Base-by-base conservation (phyloP, 2,113 vertebrate species). In the Rynchops niger region DNA sequence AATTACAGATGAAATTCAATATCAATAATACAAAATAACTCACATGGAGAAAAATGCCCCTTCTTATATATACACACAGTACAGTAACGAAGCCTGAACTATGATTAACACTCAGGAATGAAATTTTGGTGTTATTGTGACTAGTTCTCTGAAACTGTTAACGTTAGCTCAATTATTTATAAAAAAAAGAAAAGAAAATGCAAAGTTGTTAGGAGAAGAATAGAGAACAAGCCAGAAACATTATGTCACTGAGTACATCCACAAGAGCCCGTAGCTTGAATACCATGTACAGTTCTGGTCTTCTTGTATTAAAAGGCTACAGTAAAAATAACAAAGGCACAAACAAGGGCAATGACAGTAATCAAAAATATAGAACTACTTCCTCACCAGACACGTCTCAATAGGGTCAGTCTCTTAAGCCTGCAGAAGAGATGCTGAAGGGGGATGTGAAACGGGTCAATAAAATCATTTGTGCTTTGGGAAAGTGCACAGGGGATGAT, bases 1-100 rank as follows among this genome's bases (percentile, higher is more conserved):
- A 96, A 96, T 91, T 63, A 76, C 32, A 27, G 81, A 34, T 56
- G 30, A 90, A 94, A 91, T 93, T 94, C 70, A 96, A 12, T 76
- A 93, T 84, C 81, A 78, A 52, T 85, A 69, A 79, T n/a, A 70
- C 47, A n/a, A 74, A 96, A 74, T 50, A 95, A 74, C 52, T 82
- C 83, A 49, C 59, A 25, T 0, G 23, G 83, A 84, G 91, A 72
- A 91, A 95, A 97, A 82, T 59, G 56, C 58, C 43, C 50, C 65
- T 74, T 92, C 88, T 80, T 47, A 34, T 9, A 50, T 15, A 58
- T 2, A 49, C 9, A 72, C 27, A 40, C 0, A 43, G 47, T 43
- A 40, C 0, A 43, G 47, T 43, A 83, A 83, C n/a, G 55, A 91
- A 56, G 79, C 23, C 76, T 93, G 84, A 81, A 17, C 80, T 80